Percentiles rank a stretch among this genome's conserved stretches.
phyloP scores from a whole-genome alignment of 2,888 invertebrate genomes.

The Synergus laeviventris region DNA sequence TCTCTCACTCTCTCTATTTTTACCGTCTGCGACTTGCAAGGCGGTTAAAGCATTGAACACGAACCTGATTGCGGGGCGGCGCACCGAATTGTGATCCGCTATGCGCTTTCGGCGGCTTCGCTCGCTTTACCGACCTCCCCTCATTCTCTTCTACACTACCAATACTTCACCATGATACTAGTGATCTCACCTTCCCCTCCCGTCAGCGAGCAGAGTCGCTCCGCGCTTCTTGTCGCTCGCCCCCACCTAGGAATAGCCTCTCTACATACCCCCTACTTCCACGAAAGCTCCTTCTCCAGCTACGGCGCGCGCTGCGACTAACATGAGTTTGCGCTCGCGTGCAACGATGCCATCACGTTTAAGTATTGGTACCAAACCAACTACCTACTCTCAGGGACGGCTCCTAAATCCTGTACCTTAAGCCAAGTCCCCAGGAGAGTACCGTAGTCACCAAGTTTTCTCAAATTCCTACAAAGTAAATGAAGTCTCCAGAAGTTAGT shows the following conservation, averaged over 20 bases:
- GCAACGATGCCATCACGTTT: constrained; percentile 49
- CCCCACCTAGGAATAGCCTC: constrained; percentile 41
- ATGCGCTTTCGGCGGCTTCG: constrained; percentile 67
- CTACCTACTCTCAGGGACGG: not conserved
- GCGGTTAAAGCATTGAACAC: constrained; percentile 57
- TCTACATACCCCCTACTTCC: constrained; percentile 40
- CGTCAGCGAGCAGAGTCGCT: not conserved
- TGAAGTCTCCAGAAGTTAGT: too few relatives aligned
- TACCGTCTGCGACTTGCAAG: constrained; percentile 38
- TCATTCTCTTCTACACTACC: constrained; percentile 34
- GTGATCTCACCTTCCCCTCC: constrained; percentile 10
- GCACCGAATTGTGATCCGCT: constrained; percentile 73
- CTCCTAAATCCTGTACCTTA: not conserved
- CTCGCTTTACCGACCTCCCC: constrained; percentile 45
- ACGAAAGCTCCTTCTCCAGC: constrained; percentile 27
- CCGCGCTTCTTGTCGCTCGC: constrained; percentile 1
- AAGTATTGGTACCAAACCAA: not conserved
- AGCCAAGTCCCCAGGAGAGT: too few relatives aligned
- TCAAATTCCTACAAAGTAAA: too few relatives aligned
- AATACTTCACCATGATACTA: not conserved
- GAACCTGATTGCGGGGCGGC: constrained; percentile 74
- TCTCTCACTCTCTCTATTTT: constrained; percentile 13
- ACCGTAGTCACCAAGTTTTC: too few relatives aligned
- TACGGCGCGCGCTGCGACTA: constrained; percentile 45
- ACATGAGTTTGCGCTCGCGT: constrained; percentile 50